Evolutionary conservation across 2,888 invertebrate species (phyloP).

Genomic region (Parnassius orleans): DNA sequence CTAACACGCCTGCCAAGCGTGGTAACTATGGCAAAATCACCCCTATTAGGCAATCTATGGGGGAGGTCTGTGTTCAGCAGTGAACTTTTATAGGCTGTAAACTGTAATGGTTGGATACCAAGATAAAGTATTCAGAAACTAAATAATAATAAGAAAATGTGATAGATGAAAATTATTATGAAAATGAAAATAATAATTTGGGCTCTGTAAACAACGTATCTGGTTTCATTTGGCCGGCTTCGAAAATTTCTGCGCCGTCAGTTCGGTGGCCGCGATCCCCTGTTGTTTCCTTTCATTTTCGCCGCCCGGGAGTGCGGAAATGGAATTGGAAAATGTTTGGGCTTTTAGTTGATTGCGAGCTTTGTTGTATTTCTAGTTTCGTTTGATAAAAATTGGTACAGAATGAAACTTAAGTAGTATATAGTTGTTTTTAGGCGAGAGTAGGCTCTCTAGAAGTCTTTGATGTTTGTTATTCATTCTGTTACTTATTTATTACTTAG

Average conservation of each 20-base stretch:
- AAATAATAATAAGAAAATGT: too few relatives aligned
- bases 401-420: neutral
- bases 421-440: conserved; percentile 1
- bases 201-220: neutral
- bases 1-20: too few relatives aligned
- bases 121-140: too few relatives aligned
- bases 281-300: conserved; percentile 64
- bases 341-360: conserved; percentile 75
- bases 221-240: conserved; percentile 18
- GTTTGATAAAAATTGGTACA: conserved; percentile 13
- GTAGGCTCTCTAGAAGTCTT: neutral
- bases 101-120: too few relatives aligned
- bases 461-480: neutral
- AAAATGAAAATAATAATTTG: too few relatives aligned
- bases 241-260: conserved; percentile 12
- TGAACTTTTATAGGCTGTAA: too few relatives aligned
- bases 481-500: too few relatives aligned
- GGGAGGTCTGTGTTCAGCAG: too few relatives aligned
- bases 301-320: conserved; percentile 62
- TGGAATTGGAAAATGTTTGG: conserved; percentile 77
- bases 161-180: too few relatives aligned
- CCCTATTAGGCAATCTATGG: too few relatives aligned
- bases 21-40: too few relatives aligned
- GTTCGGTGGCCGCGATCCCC: conserved; percentile 40
- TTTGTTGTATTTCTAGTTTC: conserved; percentile 28